Conservation (phyloP, 2,113 vertebrate genomes). For the Podilymbus podiceps region DNA sequence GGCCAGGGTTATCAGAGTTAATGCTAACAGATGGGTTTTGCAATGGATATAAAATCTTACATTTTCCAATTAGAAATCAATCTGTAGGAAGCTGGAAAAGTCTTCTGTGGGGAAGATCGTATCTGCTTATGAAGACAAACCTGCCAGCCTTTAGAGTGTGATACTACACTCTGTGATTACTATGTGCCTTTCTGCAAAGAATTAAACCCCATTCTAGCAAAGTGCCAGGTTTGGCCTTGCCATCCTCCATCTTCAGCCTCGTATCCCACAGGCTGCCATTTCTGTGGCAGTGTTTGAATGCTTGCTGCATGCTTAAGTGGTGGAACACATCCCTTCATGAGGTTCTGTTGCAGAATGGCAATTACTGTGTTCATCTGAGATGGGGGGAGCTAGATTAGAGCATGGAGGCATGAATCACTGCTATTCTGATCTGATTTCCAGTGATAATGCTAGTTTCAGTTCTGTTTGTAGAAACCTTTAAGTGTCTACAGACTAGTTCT, state of each 20-base stretch:
- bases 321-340: neutral
- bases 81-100: neutral
- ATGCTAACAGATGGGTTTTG: neutral
- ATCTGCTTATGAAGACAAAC: neutral
- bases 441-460: neutral
- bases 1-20: neutral
- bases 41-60: neutral
- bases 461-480: neutral
- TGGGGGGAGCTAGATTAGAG: neutral
- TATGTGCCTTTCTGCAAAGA: neutral
- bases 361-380: neutral
- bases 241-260: neutral
- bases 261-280: neutral
- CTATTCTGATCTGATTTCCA: neutral
- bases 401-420: neutral
- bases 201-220: neutral
- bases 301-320: neutral
- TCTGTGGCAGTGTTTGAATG: neutral
- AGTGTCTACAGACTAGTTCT: neutral
- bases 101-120: neutral
- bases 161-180: fast-evolving
- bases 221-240: neutral
- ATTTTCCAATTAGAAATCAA: neutral
- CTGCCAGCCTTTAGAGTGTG: neutral
- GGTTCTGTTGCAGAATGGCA: neutral